A percentile compares a stretch with the other conserved stretches of the same genome.
These are phyloP conservation scores for Pituophis catenifer DNA, from an alignment of 2,113 vertebrate species.

Conservation along the genomic window DNA sequence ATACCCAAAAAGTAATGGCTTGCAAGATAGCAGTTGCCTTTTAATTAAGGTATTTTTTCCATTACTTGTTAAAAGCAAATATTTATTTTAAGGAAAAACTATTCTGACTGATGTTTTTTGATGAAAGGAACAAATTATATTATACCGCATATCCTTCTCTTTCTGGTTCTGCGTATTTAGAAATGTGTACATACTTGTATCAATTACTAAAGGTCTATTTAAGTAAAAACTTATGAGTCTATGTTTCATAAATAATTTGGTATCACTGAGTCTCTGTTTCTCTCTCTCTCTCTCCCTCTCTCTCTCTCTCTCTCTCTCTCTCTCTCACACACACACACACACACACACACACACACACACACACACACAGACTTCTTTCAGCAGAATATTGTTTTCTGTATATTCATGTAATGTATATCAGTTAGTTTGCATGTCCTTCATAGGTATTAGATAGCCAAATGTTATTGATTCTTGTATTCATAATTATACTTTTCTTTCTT, in stretches of 20 bases:
- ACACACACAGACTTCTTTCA: constrained; percentile 41
- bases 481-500: constrained; percentile 53
- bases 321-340: background rate
- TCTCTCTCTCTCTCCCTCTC: background rate
- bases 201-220: constrained; percentile 37
- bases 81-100: constrained; percentile 28
- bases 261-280: constrained; percentile 28
- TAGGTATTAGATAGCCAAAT: constrained; percentile 17
- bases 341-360: constrained; percentile 26
- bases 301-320: too few species aligned
- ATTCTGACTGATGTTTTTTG: constrained; percentile 30
- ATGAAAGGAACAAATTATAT: constrained; percentile 14
- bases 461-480: constrained; percentile 14
- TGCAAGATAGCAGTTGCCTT: background rate
- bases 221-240: constrained; percentile 23
- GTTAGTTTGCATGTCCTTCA: background rate
- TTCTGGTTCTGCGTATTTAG: background rate
- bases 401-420: constrained; percentile 1
- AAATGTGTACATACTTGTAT: background rate
- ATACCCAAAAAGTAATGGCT: background rate
- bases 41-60: constrained; percentile 38
- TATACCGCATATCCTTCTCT: background rate
- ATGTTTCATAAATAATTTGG: constrained; percentile 25
- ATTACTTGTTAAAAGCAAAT: constrained; percentile 48
- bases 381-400: constrained; percentile 32